Base-by-base conservation (phyloP, 2,888 invertebrate species). In the Drosophila stalkeri region DNA sequence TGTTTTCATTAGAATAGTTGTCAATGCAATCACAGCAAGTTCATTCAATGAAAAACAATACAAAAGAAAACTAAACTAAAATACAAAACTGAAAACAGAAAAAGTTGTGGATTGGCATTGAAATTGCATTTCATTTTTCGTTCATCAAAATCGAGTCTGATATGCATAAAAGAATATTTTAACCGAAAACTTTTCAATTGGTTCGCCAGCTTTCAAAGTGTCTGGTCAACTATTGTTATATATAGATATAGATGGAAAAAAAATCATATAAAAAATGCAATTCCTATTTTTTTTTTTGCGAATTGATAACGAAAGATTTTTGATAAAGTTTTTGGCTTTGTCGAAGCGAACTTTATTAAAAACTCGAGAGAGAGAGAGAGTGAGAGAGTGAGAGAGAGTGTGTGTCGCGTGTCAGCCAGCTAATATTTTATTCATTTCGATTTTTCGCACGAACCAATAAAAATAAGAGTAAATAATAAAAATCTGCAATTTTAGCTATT, bases 351-450 rank as follows among this genome's bases (percentile, higher is more conserved):
- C 78, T 79, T 77, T 81, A 79, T 79, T 79, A 79, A 79, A 79
- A 77, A 68, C 74, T 62, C 56, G 44, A 18, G 43, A 61, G 64
- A 39, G 23, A 27, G 27, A 27, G 6, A 27, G 27, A 6, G 44
- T 16, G 46, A 64, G 64, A 39, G 37, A 20, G 33, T 66, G 64
- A n/a, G 27, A 6, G 44, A 18, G 46, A 64, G 64, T 39, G 37
- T 35, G 33, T 66, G 64, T 73, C 65, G 64, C 55, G 54, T 77
- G 57, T 80, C 75, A 68, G 47, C 56, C 33, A 65, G 55, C 78
- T 77, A 67, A 79, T 81, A 81, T 79, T 79, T 79, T 79, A 79
- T 79, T 79, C 81, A 77, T 81, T 79, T 81, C 51, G 62, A 54
- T 75, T 74, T 80, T 75, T 64, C 60, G 47, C 46, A 47, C 64